Conservation (phyloP, 53 echinoderm and acorn worm species). For the Paracentrotus lividus region DNA sequence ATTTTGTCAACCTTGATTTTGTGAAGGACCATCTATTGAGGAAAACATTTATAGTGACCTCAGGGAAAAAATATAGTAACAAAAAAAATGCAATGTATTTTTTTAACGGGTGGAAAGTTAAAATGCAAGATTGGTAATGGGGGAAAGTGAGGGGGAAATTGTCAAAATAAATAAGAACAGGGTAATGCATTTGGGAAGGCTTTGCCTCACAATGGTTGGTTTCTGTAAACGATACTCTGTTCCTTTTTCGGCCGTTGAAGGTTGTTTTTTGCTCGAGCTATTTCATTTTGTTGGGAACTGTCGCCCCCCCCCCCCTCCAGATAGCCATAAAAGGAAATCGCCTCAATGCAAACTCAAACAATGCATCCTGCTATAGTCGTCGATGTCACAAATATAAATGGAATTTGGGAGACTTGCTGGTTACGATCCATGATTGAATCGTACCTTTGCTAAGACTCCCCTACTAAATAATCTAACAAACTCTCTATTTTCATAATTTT, state of each 20-base stretch:
- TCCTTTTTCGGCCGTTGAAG: conserved; percentile 32
- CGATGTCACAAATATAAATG: not conserved
- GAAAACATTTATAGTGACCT: not conserved
- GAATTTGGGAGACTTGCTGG: too few species aligned
- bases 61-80: not conserved
- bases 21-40: too few species aligned
- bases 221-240: conserved; percentile 56
- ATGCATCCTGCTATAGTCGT: not conserved
- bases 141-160: conserved; percentile 27
- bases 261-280: conserved; percentile 12
- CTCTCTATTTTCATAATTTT: not conserved
- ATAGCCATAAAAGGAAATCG: conserved; percentile 8
- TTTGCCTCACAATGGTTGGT: conserved; percentile 8
- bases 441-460: not conserved
- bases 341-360: conserved; percentile 36
- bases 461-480: not conserved
- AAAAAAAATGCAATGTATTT: not conserved
- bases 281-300: conserved; percentile 36
- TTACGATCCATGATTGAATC: too few species aligned
- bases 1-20: too few species aligned
- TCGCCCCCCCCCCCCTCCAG: not conserved
- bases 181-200: not conserved
- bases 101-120: not conserved
- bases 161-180: conserved; percentile 38
- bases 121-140: not conserved